These are phyloP conservation scores for Cataglyphis cursor DNA, from an alignment of 2,888 invertebrate genomes.

Conservation along the genomic window DNA sequence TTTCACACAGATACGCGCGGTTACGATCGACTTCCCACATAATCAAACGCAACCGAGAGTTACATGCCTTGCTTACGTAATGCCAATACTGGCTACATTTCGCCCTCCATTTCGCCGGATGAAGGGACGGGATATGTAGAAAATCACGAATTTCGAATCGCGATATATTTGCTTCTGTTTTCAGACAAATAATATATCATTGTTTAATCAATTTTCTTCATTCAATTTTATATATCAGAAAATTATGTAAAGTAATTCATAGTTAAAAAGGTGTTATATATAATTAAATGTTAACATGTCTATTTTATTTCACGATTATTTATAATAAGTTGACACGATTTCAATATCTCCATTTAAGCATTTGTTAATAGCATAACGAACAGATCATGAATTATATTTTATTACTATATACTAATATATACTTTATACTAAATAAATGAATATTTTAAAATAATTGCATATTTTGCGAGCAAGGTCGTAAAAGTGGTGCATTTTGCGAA, in stretches of 20 bases:
- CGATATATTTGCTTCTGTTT: not conserved
- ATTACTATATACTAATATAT: not conserved
- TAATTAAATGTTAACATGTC: not conserved
- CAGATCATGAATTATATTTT: not conserved
- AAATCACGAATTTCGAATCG: not conserved
- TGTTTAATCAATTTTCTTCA: not conserved
- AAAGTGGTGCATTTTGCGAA: conserved; percentile 9
- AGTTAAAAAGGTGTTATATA: not conserved
- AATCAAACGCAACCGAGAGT: conserved; percentile 71
- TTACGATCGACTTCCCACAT: conserved; percentile 76
- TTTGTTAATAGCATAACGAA: conserved; percentile 27
- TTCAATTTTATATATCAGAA: not conserved
- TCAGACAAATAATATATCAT: not conserved
- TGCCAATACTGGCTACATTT: conserved; percentile 32
- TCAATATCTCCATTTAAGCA: not conserved
- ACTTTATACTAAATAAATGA: too few species aligned
- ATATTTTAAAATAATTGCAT: not conserved
- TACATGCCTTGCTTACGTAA: conserved; percentile 78
- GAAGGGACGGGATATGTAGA: conserved; percentile 25
- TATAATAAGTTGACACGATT: not conserved
- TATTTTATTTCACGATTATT: not conserved
- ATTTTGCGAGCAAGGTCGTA: not conserved
- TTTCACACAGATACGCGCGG: conserved; percentile 69
- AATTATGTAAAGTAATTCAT: not conserved
- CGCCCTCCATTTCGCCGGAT: conserved; percentile 28